Evolutionary conservation across 2,797 vertebrate species (phyloP), one percentile per base, ranked within the genome.

Genomic region (Megaceryle alcyon): DNA sequence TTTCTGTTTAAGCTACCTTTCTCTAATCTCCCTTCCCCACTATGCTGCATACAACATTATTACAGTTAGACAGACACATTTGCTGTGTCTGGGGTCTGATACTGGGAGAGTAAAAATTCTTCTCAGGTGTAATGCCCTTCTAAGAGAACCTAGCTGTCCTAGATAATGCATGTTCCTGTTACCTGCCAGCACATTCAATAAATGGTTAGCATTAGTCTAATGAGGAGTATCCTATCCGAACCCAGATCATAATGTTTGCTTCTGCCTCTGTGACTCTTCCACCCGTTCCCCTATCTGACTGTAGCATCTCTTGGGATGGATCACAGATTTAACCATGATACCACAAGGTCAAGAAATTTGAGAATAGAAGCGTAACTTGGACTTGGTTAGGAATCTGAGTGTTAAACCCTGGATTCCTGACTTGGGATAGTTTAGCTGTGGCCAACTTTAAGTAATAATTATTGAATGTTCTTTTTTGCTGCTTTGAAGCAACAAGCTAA

Each of bases 401-500:
- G 86, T 95, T 83, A 90, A 61, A 73, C 31, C 10, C 8, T 81
- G 37, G 35, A 48, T 96, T 94, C 73, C 46, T 88, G 63, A 79
- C 29, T 92, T 79, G 20, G 31, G 18, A 57, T 88, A 60, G 53
- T 82, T 91, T 64, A 66, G 35, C 64, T 86, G 39, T 56, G 59
- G 33, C 31, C n/a, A 64, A 16, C 44, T 91, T 86, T 25, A 79
- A 73, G 65, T 83, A 82, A 64, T 80, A 65, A 92, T 75, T 95
- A 59, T 82, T 88, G 66, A 82, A 33, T 72, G n/a, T 59, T 87
- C 26, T 21, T 56, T 75, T 90, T 78, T 88, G 29, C 23, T 63
- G n/a, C 82, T 93, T 80, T 90, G 63, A 64, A 88, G 51, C 53
- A 92, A 71, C 48, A 86, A 57, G 57, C 60, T 82, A 59, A 70